Evolutionary conservation across 2,113 vertebrate species (phyloP).

Genomic region (Aplodontia rufa): DNA sequence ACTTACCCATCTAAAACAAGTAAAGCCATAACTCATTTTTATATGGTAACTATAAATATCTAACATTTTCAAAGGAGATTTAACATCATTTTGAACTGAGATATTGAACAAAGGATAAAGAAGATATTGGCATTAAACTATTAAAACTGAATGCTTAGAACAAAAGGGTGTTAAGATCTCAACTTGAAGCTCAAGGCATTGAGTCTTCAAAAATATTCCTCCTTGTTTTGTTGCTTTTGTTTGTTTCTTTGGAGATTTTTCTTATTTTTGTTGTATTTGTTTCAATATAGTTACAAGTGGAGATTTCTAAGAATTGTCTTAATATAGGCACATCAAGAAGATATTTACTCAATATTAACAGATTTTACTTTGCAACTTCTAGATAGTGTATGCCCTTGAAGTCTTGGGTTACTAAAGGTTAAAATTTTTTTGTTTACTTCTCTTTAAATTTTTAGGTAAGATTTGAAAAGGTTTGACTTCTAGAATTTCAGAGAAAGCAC

Average conservation of each 20-base stretch:
- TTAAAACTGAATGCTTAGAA: not conserved
- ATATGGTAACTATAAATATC: no score
- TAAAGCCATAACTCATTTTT: not conserved
- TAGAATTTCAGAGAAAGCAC: not conserved
- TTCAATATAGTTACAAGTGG: not conserved
- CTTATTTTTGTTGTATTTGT: not conserved
- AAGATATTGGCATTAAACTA: not conserved
- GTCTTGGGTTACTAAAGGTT: not conserved
- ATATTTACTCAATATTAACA: not conserved
- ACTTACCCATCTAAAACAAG: not conserved
- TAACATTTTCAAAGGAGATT: no score
- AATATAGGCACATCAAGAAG: not conserved
- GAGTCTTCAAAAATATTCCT: not conserved
- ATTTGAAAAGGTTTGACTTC: not conserved
- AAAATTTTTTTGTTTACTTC: not conserved
- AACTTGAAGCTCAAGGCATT: conserved; percentile 1
- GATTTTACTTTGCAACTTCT: not conserved
- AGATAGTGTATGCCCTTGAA: not conserved
- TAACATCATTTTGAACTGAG: not conserved
- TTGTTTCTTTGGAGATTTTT: not conserved
- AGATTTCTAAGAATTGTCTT: not conserved
- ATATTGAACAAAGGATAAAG: not conserved
- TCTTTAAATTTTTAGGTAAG: conserved; percentile 34
- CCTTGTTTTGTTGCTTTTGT: not conserved
- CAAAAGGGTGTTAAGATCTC: not conserved